Conservation (phyloP, 2,888 invertebrate genomes). For the Tachina fera region DNA sequence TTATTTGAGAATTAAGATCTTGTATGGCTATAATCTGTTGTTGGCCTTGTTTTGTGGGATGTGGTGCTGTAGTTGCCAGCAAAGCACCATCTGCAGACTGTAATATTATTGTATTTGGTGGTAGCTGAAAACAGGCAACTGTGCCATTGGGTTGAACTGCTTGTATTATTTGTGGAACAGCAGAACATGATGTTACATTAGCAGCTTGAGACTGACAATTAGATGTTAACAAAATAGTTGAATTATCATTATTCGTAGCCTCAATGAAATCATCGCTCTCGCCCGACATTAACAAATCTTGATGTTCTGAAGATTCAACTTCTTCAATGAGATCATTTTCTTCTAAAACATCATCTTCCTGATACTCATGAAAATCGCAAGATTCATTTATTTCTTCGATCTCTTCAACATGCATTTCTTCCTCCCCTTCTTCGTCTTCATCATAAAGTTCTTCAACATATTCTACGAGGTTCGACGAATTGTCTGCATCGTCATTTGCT, state of each 20-base stretch:
- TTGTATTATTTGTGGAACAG: slow-evolving; percentile 74
- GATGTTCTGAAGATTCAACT: slow-evolving; percentile 65
- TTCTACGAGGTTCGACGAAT: slow-evolving; percentile 70
- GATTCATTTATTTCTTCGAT: slow-evolving; percentile 48
- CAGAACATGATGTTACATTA: slow-evolving; percentile 62
- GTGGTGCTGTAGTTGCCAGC: slow-evolving; percentile 75
- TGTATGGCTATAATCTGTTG: slow-evolving; percentile 78
- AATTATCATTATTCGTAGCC: slow-evolving; percentile 42
- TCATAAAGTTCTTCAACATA: slow-evolving; percentile 73
- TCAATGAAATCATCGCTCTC: slow-evolving; percentile 58
- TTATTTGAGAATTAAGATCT: slow-evolving; percentile 73
- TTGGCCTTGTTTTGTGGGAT: slow-evolving; percentile 66
- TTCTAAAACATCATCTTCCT: slow-evolving; percentile 50
- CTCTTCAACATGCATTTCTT: slow-evolving; percentile 55
- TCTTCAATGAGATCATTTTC: slow-evolving; percentile 67
- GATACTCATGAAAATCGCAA: slow-evolving; percentile 48
- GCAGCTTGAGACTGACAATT: slow-evolving; percentile 24
- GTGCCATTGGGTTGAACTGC: slow-evolving; percentile 80
- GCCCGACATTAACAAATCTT: slow-evolving; percentile 67
- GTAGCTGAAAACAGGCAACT: slow-evolving; percentile 79
- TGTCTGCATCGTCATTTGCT: slow-evolving; percentile 70
- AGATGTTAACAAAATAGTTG: slow-evolving; percentile 40
- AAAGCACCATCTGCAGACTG: slow-evolving; percentile 79
- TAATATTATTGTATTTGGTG: slow-evolving; percentile 79
- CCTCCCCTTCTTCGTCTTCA: slow-evolving; percentile 42